Conservation (phyloP, 1,140 invertebrate genomes). For the Heliconius melpomene region DNA sequence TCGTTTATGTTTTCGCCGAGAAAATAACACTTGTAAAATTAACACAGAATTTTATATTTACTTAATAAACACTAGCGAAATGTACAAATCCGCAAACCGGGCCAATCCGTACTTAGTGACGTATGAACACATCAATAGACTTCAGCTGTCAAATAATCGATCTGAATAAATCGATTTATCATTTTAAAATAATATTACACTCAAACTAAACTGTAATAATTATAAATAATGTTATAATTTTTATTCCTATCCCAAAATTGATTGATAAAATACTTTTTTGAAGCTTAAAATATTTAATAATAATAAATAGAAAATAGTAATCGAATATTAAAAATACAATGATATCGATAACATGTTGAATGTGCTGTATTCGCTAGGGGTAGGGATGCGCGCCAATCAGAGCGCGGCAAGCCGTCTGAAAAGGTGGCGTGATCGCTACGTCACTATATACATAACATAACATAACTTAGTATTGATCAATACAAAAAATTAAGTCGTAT, state of each 20-base stretch:
- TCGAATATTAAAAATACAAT: slow-evolving; percentile 7
- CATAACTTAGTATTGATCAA: slow-evolving; percentile 35
- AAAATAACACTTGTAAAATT: slow-evolving; percentile 73
- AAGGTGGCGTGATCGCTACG: slow-evolving; percentile 79
- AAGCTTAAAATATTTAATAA: not conserved
- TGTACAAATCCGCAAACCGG: slow-evolving; percentile 55
- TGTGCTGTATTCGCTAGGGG: slow-evolving; percentile 63
- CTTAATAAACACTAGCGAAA: slow-evolving; percentile 67
- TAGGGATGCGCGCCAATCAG: slow-evolving; percentile 68
- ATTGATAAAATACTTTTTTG: not conserved
- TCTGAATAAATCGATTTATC: not conserved
- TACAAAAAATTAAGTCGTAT: slow-evolving; percentile 16
- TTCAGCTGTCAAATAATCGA: slow-evolving; percentile 47
- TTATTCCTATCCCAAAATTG: not conserved
- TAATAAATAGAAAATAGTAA: slow-evolving; percentile 21
- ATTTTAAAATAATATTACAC: not conserved
- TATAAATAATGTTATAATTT: not conserved
- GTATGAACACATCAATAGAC: slow-evolving; percentile 15
- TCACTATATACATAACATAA: slow-evolving; percentile 61
- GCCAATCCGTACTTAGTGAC: slow-evolving; percentile 54
- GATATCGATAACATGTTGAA: slow-evolving; percentile 59
- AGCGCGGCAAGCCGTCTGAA: slow-evolving; percentile 53
- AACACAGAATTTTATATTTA: slow-evolving; percentile 70
- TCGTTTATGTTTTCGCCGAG: slow-evolving; percentile 38
- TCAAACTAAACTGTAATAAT: not conserved